Evolutionary conservation across 2,797 vertebrate species (phyloP), one percentile per base, ranked within the genome.

Genomic region (Chelon auratus): DNA sequence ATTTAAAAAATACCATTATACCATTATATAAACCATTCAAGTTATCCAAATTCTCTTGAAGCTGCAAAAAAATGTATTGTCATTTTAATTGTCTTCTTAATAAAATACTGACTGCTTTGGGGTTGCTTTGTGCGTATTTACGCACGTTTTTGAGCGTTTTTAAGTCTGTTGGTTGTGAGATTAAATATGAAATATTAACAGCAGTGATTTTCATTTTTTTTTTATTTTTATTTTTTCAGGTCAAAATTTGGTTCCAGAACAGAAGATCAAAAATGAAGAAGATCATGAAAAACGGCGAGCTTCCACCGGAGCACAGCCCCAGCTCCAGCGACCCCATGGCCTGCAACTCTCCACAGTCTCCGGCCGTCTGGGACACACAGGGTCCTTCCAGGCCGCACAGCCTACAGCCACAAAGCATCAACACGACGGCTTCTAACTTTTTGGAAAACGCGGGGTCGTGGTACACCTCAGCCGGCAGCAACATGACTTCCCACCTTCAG

Each of bases 211-310:
- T 9, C 1, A 3, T 0, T 5, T 12, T 0, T 55, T 17, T 53
- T 30, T 13, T 1, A 9, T 9, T 11, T 24, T 4, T 24, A 3
- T 48, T 6, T 9, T 2, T 0, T 1, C 56, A 98, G 98, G 98
- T 99, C 66, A 99, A 99, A 95, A 99, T 99, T 45, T 99, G 98
- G 98, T 99, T 99, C 91, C 98, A 99, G 93, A 99, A 99, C 93
- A 96, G 97, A 91, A 94, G 98, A 86, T 99, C 98, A 69, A 99
- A 99, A 91, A 96, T 99, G 92, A 99, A 99, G 96, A 99, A 99
- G 94, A 98, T 99, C 58, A 98, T 99, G 96, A 99, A 99, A 91
- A 99, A 97, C 80, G 98, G 98, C 57, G 98, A 99, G 90, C 94
- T 98, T 90, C 97, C 97, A 1, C 97, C 98, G 3, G 97, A 99